Evolutionary conservation across 1,140 invertebrate species (phyloP), one percentile per base, ranked within the genome.

Genomic region (Rhynchophorus ferrugineus): DNA sequence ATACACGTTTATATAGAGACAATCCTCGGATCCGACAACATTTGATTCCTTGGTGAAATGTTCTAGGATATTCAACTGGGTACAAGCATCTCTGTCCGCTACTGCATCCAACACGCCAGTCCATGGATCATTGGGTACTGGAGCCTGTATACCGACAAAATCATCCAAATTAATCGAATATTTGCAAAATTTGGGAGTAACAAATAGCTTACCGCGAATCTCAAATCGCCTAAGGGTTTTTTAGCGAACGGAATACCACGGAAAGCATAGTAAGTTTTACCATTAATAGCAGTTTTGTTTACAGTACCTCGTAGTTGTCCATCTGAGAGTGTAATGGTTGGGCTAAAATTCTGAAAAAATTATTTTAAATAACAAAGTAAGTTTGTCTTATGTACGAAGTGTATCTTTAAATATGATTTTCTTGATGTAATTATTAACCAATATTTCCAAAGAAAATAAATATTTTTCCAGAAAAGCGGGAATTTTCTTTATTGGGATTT

Each of bases 201-300:
- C 33, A 14, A 14, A 33, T n/a, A 33, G 43, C 43, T 37, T 45
- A 45, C 44, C 13, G 14, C 11, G 16, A 54, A 54, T 20, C 51
- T 16, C 1, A 54, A 24, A 35, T 47, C 9, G 0, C 51, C 44
- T 13, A 47, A 1, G 9, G 51, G 51, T 24, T 44, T 36, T 19
- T 54, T 41, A 2, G 51, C 51, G 48, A 16, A 54, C 5, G 51
- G 51, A 14, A 54, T 54, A 19, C 51, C 51, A 16, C n/a, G 18
- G 21, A 21, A 54, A 9, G 51, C 51, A 29, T 54, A 48, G 17
- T 29, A 54, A 0, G 8, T 8, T 54, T 18, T 17, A 9, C 22
- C 22, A 7, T 9, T 48, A 8, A 36, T 37, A 19, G 43, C 29
- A 13, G 44, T 49, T 21, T 35, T 47, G 21, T 47, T 21, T 1